Base-by-base conservation (phyloP, 2,797 vertebrate species). In the Neomorphus geoffroyi region DNA sequence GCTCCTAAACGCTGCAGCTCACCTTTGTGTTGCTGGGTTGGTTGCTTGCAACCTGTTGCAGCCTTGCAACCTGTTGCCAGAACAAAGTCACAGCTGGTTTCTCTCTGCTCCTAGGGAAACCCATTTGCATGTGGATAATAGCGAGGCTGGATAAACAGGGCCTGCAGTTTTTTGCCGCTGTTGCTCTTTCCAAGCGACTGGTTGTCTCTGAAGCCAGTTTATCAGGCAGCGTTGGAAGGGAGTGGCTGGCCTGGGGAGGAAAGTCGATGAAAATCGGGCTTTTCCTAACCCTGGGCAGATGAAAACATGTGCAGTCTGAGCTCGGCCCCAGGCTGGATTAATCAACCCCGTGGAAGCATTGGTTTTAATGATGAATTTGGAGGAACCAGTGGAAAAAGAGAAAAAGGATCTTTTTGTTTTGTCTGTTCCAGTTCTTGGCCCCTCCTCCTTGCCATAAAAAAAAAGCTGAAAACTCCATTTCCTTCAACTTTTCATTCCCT, bases 121-220 rank as follows among this genome's bases (percentile, higher is more conserved):
- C 45, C 5, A 86, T 95, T 94, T 93, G 83, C 94, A 91, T 86
- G 70, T 1, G 18, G 19, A 19, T 70, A 80, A 75, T 45, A 64
- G 67, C 0, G 0, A 54, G 93, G 94, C 86, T 0, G 85, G 88
- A 64, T 92, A 75, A 92, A 80, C 86, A 82, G 81, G 91, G 93
- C 80, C 75, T 83, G 64, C 86, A 65, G 71, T 81, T 73, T 90
- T 86, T 45, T 94, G 85, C 79, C 2, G 1, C 75, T 71, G 88
- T 64, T 74, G 81, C 74, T 77, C 53, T 74, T 95, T 90, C 77
- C 50, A 69, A 82, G 85, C 8, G 24, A 60, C 56, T 88, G 86
- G 80, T 86, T 93, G 96, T 93, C 70, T 95, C 88, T 35, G 50
- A 88, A 97, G 96, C 95, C 93, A 96, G 95, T 97, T 96, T 94